Conservation (phyloP, 1,140 invertebrate genomes). For the Drosophila tropicalis region DNA sequence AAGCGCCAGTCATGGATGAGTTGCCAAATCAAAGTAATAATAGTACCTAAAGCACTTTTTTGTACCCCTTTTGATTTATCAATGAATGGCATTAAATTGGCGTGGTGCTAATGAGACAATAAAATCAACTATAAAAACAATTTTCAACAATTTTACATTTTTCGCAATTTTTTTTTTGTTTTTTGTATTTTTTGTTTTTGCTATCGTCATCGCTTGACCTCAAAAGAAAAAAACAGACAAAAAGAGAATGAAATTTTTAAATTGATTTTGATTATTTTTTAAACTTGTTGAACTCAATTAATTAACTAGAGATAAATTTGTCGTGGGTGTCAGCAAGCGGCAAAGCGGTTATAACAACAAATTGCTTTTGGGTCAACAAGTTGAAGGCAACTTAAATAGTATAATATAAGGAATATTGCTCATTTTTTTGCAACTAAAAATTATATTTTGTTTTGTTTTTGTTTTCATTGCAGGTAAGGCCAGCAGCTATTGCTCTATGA, state of each 20-base stretch:
- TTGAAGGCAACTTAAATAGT: constrained; percentile 17
- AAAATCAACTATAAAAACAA: constrained; percentile 52
- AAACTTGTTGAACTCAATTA: constrained; percentile 79
- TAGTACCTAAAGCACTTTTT: constrained; percentile 43
- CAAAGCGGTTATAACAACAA: constrained; percentile 28
- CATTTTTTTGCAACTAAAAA: constrained; percentile 19
- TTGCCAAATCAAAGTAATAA: constrained; percentile 57
- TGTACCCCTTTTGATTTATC: constrained; percentile 37
- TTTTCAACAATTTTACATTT: constrained; percentile 51
- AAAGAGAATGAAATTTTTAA: constrained; percentile 47
- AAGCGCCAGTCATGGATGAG: constrained; percentile 54
- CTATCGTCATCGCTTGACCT: constrained; percentile 70
- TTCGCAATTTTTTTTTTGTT: constrained; percentile 49
- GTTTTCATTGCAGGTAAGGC: constrained; percentile 49
- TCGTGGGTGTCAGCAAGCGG: constrained; percentile 63
- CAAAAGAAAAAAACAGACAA: constrained; percentile 41
- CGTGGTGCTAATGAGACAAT: constrained; percentile 48
- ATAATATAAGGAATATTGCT: background rate
- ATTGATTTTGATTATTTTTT: constrained; percentile 79
- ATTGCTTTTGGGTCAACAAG: constrained; percentile 41
- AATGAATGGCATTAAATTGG: constrained; percentile 75
- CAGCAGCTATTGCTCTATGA: background rate
- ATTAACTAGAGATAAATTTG: constrained; percentile 72
- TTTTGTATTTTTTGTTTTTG: constrained; percentile 35
- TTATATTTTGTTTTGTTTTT: background rate